These are phyloP conservation scores for Anthonomus grandis DNA, from an alignment of 1,140 invertebrate genomes.

Conservation along the genomic window DNA sequence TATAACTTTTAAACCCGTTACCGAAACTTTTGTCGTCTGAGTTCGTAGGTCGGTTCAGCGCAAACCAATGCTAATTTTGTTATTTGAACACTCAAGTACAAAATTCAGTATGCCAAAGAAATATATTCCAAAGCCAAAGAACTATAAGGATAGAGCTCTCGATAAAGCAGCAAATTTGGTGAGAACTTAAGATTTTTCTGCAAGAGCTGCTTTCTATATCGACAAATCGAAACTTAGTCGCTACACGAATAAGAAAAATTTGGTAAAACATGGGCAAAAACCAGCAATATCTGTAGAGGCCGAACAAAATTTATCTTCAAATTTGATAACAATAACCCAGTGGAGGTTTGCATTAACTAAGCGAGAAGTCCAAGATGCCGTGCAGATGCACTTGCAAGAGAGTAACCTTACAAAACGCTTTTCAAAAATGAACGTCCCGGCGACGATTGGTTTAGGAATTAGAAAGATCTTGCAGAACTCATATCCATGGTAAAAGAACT, in stretches of 20 bases:
- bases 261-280: neutral
- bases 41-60: neutral
- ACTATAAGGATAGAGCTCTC: too few relatives aligned
- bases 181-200: neutral
- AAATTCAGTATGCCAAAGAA: neutral
- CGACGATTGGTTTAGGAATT: too few relatives aligned
- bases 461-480: too few relatives aligned
- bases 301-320: conserved; percentile 1
- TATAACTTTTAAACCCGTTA: too few relatives aligned
- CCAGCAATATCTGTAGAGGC: neutral
- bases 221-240: neutral
- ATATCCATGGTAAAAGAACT: too few relatives aligned
- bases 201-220: neutral
- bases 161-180: neutral
- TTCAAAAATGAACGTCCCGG: too few relatives aligned
- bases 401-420: too few relatives aligned
- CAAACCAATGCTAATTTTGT: neutral
- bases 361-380: too few relatives aligned
- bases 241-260: neutral
- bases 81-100: neutral
- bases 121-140: neutral
- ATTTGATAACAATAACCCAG: neutral
- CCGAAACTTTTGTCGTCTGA: neutral
- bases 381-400: too few relatives aligned
- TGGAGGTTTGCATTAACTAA: neutral